A percentile compares a stretch with the other conserved stretches of the same genome.
Conservation (phyloP, 2,113 vertebrate species). For the Rafetus swinhoei region DNA sequence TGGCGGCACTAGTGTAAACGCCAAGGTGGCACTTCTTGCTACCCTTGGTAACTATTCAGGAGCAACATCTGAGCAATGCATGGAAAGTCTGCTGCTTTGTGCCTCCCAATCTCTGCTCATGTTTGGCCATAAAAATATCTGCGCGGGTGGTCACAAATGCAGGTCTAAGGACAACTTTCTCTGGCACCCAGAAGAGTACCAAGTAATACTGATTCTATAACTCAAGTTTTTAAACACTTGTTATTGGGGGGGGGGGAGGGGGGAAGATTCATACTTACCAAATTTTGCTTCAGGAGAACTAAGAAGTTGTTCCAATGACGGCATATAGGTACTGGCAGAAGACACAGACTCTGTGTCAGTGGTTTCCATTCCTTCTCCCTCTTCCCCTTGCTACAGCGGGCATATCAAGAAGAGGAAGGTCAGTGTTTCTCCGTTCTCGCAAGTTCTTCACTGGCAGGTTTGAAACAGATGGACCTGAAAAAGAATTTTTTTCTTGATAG, state of each 20-base stretch:
- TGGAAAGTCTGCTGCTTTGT: no score
- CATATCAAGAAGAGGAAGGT: conserved; percentile 84
- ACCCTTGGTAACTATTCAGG: no score
- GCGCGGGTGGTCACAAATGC: no score
- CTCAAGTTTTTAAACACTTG: background rate
- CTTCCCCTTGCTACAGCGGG: conserved; percentile 90
- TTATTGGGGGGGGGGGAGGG: no score
- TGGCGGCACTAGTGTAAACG: no score
- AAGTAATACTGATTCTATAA: background rate
- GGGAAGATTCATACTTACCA: conserved; percentile 77
- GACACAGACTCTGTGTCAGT: conserved; percentile 88
- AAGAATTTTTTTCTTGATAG: background rate
- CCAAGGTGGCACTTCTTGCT: no score
- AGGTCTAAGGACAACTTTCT: background rate
- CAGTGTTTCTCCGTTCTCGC: conserved; percentile 82
- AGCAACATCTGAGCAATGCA: no score
- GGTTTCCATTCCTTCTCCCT: conserved; percentile 97
- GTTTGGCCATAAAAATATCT: no score
- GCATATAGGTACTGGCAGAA: conserved; percentile 78
- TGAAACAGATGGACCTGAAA: conserved; percentile 76
- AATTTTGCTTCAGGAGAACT: conserved; percentile 86
- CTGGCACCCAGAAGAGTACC: background rate
- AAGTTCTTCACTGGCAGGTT: conserved; percentile 80
- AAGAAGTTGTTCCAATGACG: conserved; percentile 94
- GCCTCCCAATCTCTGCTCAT: no score